phyloP scores from a whole-genome alignment of 2,113 vertebrate genomes.

The Cephalophus harveyi region DNA sequence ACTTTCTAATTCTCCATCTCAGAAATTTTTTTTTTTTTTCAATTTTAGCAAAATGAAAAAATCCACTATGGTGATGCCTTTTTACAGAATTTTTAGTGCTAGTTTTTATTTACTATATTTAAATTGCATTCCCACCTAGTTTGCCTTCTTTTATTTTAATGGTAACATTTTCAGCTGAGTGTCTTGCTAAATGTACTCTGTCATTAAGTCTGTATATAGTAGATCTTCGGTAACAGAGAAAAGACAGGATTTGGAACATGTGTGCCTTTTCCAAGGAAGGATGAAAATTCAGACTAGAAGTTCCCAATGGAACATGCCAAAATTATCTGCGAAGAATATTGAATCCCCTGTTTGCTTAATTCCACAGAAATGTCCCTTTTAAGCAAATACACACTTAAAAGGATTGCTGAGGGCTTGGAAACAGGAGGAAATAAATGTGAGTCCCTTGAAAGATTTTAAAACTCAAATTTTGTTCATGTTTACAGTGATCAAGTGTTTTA shows the following conservation, averaged over 20 bases:
- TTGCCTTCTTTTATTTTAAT: not conserved
- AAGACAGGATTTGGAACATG: slow-evolving; percentile 64
- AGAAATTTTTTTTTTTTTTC: not conserved
- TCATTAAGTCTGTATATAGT: not conserved
- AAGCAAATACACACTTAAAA: not conserved
- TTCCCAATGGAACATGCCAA: slow-evolving; percentile 63
- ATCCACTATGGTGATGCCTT: not conserved
- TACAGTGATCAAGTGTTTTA: not conserved
- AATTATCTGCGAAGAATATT: slow-evolving; percentile 69
- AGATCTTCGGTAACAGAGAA: not conserved
- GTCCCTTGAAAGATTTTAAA: slow-evolving; percentile 52
- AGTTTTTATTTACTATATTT: not conserved
- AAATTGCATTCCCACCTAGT: not conserved
- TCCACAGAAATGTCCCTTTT: slow-evolving; percentile 10
- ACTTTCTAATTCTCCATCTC: not conserved
- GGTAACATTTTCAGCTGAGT: not conserved
- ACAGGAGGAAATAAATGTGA: not conserved
- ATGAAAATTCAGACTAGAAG: slow-evolving; percentile 63
- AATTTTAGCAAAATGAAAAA: not conserved
- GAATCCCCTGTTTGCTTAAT: slow-evolving; percentile 59
- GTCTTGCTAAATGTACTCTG: not conserved
- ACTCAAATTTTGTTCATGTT: not conserved
- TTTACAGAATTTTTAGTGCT: not conserved
- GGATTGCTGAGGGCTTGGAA: slow-evolving; percentile 25
- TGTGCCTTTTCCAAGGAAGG: slow-evolving; percentile 70